phyloP scores from a whole-genome alignment of 2,113 vertebrate genomes.

The Tricholaema leucomelas region DNA sequence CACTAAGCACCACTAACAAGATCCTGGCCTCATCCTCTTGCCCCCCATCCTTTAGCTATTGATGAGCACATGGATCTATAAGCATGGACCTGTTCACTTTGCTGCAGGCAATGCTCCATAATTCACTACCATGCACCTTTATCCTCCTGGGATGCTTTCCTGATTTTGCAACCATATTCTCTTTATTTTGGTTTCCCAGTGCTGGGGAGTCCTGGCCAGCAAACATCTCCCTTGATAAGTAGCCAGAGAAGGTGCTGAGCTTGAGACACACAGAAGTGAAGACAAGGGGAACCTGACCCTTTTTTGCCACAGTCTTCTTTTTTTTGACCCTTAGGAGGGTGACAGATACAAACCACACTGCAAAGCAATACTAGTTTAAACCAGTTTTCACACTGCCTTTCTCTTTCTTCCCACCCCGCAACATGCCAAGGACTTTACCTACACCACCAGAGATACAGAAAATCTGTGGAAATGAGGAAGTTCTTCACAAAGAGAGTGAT shows the following conservation, averaged over 20 bases:
- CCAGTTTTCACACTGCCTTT: background rate
- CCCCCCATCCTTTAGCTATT: too few relatives aligned
- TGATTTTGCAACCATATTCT: background rate
- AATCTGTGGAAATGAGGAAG: background rate
- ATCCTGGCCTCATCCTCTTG: too few relatives aligned
- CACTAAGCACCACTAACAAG: too few relatives aligned
- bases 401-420: background rate
- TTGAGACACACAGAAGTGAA: background rate
- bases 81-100: background rate
- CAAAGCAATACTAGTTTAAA: background rate
- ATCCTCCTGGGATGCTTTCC: background rate
- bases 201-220: background rate
- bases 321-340: background rate
- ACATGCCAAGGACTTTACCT: rapidly evolving
- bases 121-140: background rate
- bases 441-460: background rate
- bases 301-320: background rate
- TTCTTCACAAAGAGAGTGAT: too few relatives aligned
- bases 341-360: background rate
- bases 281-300: background rate
- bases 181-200: background rate
- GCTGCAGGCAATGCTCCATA: background rate
- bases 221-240: background rate
- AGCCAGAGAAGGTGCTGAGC: background rate
- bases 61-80: too few relatives aligned